Conservation (phyloP, 2,888 invertebrate genomes). For the Azorinus chamasolen region DNA sequence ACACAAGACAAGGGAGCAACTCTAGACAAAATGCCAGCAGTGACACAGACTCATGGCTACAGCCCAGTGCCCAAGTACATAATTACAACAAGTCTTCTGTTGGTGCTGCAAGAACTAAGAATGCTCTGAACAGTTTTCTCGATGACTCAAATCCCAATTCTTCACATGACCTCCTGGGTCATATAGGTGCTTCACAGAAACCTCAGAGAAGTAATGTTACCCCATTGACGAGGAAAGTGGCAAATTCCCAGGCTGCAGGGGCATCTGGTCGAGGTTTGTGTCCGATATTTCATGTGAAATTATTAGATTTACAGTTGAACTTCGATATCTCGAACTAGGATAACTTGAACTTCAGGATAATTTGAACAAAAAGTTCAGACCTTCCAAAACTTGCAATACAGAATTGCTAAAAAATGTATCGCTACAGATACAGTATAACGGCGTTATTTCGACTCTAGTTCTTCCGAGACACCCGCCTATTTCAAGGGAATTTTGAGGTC, state of each 20-base stretch:
- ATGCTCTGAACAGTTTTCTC: slow-evolving; percentile 59
- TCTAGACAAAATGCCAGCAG: neutral
- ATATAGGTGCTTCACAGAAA: slow-evolving; percentile 29
- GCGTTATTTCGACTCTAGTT: no score
- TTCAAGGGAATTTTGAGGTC: no score
- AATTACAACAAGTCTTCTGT: slow-evolving; percentile 13
- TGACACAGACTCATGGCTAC: slow-evolving; percentile 29
- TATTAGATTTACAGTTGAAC: no score
- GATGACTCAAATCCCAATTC: slow-evolving; percentile 31
- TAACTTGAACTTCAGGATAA: no score
- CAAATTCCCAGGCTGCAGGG: neutral
- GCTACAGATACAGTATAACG: no score
- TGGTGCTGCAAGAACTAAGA: slow-evolving; percentile 48
- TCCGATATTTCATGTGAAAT: no score
- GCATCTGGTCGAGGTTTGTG: neutral
- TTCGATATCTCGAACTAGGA: no score
- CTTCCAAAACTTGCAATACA: no score
- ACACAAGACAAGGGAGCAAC: slow-evolving; percentile 15
- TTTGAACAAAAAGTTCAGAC: no score
- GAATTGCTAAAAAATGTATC: no score
- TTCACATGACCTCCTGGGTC: slow-evolving; percentile 52
- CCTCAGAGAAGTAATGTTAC: slow-evolving; percentile 16
- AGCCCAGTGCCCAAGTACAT: slow-evolving; percentile 3
- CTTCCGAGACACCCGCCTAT: no score
- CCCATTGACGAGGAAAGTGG: slow-evolving; percentile 12